Conservation (phyloP, 2,797 vertebrate genomes). For the Phrynocephalus guinanensis region DNA sequence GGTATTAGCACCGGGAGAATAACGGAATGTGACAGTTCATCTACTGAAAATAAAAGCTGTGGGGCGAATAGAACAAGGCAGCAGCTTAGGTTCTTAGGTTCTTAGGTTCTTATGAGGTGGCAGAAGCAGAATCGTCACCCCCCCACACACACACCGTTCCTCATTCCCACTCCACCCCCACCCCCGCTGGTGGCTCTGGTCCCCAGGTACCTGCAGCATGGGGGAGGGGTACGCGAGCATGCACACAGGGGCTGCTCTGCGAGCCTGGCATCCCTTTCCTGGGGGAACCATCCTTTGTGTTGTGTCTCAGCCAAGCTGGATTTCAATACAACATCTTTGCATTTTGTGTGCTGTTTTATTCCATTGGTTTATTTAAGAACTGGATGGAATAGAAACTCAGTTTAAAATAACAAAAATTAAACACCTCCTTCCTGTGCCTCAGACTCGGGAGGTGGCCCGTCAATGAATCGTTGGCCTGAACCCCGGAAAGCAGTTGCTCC, state of each 20-base stretch:
- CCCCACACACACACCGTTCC: too few relatives aligned
- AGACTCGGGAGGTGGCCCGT: not conserved
- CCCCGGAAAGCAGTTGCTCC: not conserved
- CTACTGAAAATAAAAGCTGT: too few relatives aligned
- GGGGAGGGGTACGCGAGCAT: not conserved
- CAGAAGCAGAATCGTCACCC: too few relatives aligned
- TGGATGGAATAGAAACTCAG: not conserved
- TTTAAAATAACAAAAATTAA: conserved; percentile 8
- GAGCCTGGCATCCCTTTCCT: not conserved
- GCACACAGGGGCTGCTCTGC: not conserved
- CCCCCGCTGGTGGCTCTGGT: too few relatives aligned
- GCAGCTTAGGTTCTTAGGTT: too few relatives aligned
- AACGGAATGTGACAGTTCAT: too few relatives aligned
- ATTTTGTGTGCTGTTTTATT: too few relatives aligned
- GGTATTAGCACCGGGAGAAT: too few relatives aligned
- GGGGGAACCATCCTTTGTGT: not conserved
- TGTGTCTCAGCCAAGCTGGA: not conserved
- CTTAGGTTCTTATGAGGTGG: too few relatives aligned
- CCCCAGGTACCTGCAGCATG: not conserved
- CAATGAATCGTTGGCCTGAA: not conserved
- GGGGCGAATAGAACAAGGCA: too few relatives aligned
- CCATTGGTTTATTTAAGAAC: not conserved
- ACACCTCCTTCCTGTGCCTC: not conserved
- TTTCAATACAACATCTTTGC: too few relatives aligned
- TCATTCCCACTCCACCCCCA: too few relatives aligned